Percentiles rank a stretch among this genome's conserved stretches.
Evolutionary conservation across 2,888 invertebrate genomes (phyloP).

Genomic region (Autographa pulchrina): DNA sequence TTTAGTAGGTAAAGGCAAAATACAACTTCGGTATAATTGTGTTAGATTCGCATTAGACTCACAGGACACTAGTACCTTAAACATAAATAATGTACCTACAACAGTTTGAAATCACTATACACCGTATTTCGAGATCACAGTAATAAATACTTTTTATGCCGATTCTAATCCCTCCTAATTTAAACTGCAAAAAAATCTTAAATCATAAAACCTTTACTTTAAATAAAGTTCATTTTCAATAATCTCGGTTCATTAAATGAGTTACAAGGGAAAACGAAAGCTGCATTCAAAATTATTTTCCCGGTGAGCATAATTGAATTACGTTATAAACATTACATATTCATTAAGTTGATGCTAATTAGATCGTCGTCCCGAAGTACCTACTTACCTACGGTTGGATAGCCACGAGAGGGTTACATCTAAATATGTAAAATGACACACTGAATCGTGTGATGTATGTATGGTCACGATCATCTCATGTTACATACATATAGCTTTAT

Average conservation of each 20-base stretch:
- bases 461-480: slow-evolving; percentile 36
- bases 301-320: slow-evolving; percentile 69
- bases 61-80: too few relatives aligned
- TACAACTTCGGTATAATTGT: too few relatives aligned
- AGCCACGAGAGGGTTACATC: slow-evolving; percentile 20
- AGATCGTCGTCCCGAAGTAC: slow-evolving; percentile 55
- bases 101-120: too few relatives aligned
- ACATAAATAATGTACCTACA: too few relatives aligned
- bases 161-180: too few relatives aligned
- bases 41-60: too few relatives aligned
- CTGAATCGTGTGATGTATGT: slow-evolving; percentile 39
- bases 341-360: slow-evolving; percentile 76
- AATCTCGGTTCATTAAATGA: not conserved
- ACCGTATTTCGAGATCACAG: too few relatives aligned
- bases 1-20: too few relatives aligned
- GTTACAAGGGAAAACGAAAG: slow-evolving; percentile 26
- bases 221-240: not conserved
- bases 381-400: slow-evolving; percentile 23
- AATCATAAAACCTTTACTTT: not conserved
- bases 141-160: too few relatives aligned
- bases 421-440: slow-evolving; percentile 57
- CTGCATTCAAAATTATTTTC: slow-evolving; percentile 67
- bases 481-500: slow-evolving; percentile 12
- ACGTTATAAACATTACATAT: slow-evolving; percentile 73
- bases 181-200: too few relatives aligned